Conservation (phyloP, 2,113 vertebrate species). For the Antechinus flavipes region DNA sequence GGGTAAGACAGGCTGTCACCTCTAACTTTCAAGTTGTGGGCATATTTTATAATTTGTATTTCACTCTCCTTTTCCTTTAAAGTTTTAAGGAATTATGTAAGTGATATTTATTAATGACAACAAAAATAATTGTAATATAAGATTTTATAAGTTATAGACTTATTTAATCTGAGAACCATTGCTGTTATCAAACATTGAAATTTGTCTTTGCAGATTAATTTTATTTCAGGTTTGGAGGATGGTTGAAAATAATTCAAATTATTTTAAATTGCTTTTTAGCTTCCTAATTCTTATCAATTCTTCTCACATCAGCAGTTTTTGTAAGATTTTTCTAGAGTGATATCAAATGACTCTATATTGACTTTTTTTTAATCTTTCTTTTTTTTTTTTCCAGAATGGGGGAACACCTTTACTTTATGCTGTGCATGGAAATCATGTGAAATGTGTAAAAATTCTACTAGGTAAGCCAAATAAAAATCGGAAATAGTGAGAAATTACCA, state of each 20-base stretch:
- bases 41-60: not conserved
- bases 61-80: not conserved
- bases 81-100: not conserved
- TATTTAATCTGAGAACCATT: not conserved
- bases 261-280: constrained; percentile 26
- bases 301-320: constrained; percentile 9
- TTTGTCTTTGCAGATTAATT: constrained; percentile 23
- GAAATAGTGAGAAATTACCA: constrained; percentile 33
- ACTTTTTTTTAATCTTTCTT: constrained; percentile 5
- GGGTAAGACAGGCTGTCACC: not conserved
- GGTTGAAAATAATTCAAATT: constrained; percentile 49
- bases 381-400: constrained; percentile 90
- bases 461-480: constrained; percentile 85
- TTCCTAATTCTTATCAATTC: not conserved
- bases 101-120: not conserved
- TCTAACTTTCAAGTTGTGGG: not conserved
- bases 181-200: not conserved
- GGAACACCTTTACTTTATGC: constrained; percentile 96
- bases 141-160: not conserved
- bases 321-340: not conserved
- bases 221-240: constrained; percentile 38
- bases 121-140: not conserved
- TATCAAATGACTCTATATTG: constrained; percentile 11
- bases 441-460: constrained; percentile 96
- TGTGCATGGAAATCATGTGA: constrained; percentile 98